These are phyloP conservation scores for Solenopsis invicta DNA, from an alignment of 1,140 invertebrate species.

Conservation along the genomic window DNA sequence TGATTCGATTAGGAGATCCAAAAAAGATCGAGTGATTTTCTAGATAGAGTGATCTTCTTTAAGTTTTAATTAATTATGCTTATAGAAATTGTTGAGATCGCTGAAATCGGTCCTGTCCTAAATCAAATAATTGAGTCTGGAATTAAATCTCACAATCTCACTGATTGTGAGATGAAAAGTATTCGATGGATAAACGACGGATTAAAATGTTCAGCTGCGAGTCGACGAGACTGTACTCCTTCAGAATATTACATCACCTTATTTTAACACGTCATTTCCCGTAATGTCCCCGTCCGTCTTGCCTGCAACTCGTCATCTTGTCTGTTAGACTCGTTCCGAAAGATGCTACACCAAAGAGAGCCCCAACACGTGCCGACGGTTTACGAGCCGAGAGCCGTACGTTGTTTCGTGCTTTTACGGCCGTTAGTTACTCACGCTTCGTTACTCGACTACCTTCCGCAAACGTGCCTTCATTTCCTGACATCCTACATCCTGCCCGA, in stretches of 20 bases:
- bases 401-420: constrained; percentile 74
- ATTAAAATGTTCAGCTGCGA: constrained; percentile 31
- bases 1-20: neutral
- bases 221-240: neutral
- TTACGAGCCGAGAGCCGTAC: constrained; percentile 67
- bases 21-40: neutral
- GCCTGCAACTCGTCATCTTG: constrained; percentile 33
- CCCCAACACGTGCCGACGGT: constrained; percentile 67
- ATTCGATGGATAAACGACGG: neutral
- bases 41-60: neutral
- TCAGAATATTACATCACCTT: constrained; percentile 43
- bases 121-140: neutral
- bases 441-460: constrained; percentile 65
- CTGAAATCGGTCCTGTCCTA: neutral
- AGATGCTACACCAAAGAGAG: constrained; percentile 37
- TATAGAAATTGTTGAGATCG: neutral
- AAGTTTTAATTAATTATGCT: neutral
- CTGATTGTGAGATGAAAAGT: neutral
- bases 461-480: constrained; percentile 60
- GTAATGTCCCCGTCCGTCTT: constrained; percentile 27
- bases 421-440: constrained; percentile 76
- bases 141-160: neutral
- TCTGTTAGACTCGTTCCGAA: constrained; percentile 37
- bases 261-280: constrained; percentile 37
- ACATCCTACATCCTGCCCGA: constrained; percentile 29